These are phyloP conservation scores for Ptyas mucosa DNA, from an alignment of 2,113 vertebrate species.

Conservation along the genomic window DNA sequence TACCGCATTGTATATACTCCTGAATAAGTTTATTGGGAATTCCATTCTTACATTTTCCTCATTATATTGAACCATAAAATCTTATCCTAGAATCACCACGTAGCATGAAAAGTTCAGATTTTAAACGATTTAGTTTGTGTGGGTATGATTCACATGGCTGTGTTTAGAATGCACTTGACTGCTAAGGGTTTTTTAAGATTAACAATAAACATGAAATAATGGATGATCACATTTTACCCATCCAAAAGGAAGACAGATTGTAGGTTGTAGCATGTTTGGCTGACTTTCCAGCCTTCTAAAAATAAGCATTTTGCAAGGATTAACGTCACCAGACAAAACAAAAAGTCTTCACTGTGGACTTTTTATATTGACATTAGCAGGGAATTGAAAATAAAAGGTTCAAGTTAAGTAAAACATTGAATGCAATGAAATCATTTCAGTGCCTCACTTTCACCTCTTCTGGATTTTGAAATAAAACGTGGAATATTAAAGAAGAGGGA, in stretches of 20 bases:
- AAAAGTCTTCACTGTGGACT: neutral
- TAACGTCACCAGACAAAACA: conserved; percentile 27
- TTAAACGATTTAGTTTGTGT: fast-evolving
- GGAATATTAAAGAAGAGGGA: neutral
- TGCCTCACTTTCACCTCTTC: neutral
- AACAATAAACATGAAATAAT: neutral
- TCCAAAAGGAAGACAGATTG: conserved; percentile 19
- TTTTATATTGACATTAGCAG: neutral
- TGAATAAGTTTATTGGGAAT: neutral
- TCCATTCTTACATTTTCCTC: too few relatives aligned
- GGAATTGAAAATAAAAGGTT: conserved; percentile 17
- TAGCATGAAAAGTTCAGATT: neutral
- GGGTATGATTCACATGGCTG: neutral
- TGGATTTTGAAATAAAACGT: conserved; percentile 10
- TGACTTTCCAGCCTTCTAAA: neutral
- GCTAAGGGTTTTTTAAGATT: neutral
- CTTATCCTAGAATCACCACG: neutral
- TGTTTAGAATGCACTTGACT: fast-evolving
- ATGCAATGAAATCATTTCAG: neutral
- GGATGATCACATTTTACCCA: neutral
- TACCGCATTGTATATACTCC: neutral
- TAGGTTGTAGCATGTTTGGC: conserved; percentile 7
- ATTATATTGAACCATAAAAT: neutral
- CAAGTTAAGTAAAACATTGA: conserved; percentile 8
- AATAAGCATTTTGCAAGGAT: conserved; percentile 23